Evolutionary conservation across 2,888 invertebrate genomes (phyloP), one percentile per base, ranked within the genome.

Genomic region (Cenopis cana): DNA sequence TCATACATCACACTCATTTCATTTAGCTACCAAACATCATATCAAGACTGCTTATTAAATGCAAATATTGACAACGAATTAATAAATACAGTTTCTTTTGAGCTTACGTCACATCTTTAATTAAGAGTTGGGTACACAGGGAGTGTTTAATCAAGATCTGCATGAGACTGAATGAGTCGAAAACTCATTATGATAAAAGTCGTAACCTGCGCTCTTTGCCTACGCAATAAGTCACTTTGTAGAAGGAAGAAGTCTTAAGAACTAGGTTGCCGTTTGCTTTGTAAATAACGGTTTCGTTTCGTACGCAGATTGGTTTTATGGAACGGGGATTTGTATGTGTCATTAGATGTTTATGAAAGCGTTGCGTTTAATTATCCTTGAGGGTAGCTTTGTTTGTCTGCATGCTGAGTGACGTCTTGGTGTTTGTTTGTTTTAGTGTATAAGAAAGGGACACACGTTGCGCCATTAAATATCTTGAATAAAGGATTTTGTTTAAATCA

Each of bases 11-110:
- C 71, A 60, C 55, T 60, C 71, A 69, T 68, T 76, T 73, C 67
- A 69, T 68, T 76, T 73, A 56, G 52, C 57, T 41, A 52, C 49
- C 86, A 84, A 85, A 81, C 59, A 49, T 67, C 52, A 80, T 77
- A 79, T 74, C 81, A 82, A 81, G 82, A 82, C 83, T 84, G 87
- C 77, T 89, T 91, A 93, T 90, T 88, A 90, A 87, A 89, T 84
- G 84, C 85, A 90, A 93, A 93, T 91, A 91, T 93, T 92, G 85
- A 83, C 86, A 80, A 76, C 87, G 89, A 89, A 91, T 92, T 89
- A 91, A 90, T 92, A 90, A 91, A 90, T 91, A 64, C 64, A 54
- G 64, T 64, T 64, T 64, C 64, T 64, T 64, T 64, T 64, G 64
- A 64, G 64, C 64, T 64, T 64, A 54, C 64, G 64, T 64, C 33